Evolutionary conservation across 2,113 vertebrate genomes (phyloP).

Genomic region (Pholis gunnellus): DNA sequence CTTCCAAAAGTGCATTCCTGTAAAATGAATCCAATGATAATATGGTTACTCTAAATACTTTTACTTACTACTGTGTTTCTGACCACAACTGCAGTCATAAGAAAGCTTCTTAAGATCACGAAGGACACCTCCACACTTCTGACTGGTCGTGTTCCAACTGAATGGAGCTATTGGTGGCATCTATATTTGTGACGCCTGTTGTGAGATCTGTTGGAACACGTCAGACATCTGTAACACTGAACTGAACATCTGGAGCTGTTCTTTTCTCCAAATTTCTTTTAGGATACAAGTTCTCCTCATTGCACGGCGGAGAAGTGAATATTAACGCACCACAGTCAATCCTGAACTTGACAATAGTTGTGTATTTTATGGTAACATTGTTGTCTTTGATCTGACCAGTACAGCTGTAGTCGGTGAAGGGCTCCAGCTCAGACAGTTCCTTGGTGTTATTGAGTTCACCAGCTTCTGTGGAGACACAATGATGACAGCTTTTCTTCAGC

Average conservation of each 20-base stretch:
- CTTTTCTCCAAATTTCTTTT: not conserved
- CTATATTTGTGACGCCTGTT: accelerated
- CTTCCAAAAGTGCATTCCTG: not conserved
- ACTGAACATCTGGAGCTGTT: not conserved
- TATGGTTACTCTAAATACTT: not conserved
- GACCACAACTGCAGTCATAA: not conserved
- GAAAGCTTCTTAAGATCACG: accelerated
- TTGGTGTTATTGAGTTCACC: accelerated
- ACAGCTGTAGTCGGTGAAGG: constrained; percentile 46
- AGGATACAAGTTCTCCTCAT: not conserved
- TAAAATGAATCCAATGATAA: not conserved
- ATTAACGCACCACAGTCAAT: constrained; percentile 58
- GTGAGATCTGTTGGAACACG: constrained; percentile 46
- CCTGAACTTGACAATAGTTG: accelerated
- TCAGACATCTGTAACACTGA: constrained; percentile 7
- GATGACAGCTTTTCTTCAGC: not conserved
- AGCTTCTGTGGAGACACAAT: constrained; percentile 21
- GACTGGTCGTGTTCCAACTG: not conserved
- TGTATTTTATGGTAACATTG: accelerated
- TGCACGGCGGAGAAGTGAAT: constrained; percentile 3
- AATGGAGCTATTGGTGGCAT: accelerated
- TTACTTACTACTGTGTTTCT: not conserved
- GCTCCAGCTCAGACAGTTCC: constrained; percentile 26
- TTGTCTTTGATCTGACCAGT: constrained; percentile 9
- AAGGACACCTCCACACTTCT: not conserved